Percentiles rank a stretch among this genome's conserved stretches.
phyloP scores from a whole-genome alignment of 2,797 vertebrate species.

The Microtus californicus region DNA sequence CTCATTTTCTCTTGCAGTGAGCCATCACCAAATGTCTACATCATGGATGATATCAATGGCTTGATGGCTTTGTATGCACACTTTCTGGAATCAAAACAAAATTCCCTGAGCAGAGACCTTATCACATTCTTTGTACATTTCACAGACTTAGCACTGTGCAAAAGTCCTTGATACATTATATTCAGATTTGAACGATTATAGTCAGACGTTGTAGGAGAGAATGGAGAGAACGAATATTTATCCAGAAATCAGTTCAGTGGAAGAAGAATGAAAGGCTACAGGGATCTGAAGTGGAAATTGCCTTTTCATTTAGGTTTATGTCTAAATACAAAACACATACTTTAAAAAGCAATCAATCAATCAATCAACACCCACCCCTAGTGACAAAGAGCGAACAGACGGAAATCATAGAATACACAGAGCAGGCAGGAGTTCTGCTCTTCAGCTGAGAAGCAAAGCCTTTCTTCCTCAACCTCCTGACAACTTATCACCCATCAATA shows the following conservation, averaged over 20 bases:
- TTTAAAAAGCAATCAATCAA: background rate
- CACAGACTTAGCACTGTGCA: background rate
- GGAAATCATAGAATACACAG: slow-evolving; percentile 11
- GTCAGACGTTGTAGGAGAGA: background rate
- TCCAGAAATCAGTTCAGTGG: background rate
- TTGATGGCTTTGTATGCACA: background rate
- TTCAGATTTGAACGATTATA: slow-evolving; percentile 3
- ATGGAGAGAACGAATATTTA: background rate
- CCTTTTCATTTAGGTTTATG: background rate
- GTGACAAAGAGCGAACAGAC: background rate
- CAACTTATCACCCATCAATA: slow-evolving; percentile 43
- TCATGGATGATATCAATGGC: too few species aligned
- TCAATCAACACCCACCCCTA: background rate
- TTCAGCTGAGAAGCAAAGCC: slow-evolving; percentile 26
- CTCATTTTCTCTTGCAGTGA: background rate
- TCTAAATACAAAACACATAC: slow-evolving; percentile 37
- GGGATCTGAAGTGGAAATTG: slow-evolving; percentile 14
- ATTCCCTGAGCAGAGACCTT: background rate
- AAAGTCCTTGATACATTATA: background rate
- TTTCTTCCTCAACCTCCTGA: slow-evolving; percentile 6
- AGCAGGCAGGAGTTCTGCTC: background rate
- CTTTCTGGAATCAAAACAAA: background rate
- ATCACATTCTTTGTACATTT: background rate
- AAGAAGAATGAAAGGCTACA: slow-evolving; percentile 1
- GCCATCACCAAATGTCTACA: background rate